Evolutionary conservation across 2,113 vertebrate species (phyloP).

Genomic region (Tragelaphus scriptus): DNA sequence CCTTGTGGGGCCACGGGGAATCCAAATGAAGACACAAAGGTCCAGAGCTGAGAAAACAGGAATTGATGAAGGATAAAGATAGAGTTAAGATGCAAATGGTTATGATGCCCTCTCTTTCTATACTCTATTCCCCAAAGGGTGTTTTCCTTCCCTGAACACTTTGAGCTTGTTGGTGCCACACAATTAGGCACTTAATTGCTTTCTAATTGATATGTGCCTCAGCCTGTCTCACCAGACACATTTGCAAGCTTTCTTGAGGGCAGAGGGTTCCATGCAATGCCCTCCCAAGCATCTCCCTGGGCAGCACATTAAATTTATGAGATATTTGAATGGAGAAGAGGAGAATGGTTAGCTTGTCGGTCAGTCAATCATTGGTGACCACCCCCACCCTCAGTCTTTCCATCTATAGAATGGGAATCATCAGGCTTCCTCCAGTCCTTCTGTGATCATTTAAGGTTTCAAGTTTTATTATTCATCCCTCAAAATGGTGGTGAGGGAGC

Average conservation of each 20-base stretch:
- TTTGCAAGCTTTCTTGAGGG: slow-evolving; percentile 47
- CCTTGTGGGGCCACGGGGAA: background rate
- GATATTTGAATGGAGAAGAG: background rate
- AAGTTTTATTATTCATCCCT: background rate
- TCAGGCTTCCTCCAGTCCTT: background rate
- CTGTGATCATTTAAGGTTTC: background rate
- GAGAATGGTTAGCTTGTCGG: background rate
- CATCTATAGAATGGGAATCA: background rate
- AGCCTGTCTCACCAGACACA: slow-evolving; percentile 45
- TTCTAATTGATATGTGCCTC: slow-evolving; percentile 63
- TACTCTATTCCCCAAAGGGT: slow-evolving; percentile 10
- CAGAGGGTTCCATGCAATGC: background rate
- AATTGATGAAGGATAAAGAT: background rate
- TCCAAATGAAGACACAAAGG: background rate
- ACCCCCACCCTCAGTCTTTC: background rate
- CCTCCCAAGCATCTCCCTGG: background rate
- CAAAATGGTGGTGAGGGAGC: background rate
- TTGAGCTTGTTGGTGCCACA: slow-evolving; percentile 65
- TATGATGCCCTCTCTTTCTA: background rate
- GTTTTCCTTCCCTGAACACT: slow-evolving; percentile 33
- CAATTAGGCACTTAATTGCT: slow-evolving; percentile 70
- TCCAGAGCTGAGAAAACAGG: background rate
- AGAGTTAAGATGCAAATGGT: background rate
- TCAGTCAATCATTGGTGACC: background rate
- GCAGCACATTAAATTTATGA: background rate